Base-by-base conservation (phyloP, 1,140 invertebrate genomes). In the Limonius californicus region DNA sequence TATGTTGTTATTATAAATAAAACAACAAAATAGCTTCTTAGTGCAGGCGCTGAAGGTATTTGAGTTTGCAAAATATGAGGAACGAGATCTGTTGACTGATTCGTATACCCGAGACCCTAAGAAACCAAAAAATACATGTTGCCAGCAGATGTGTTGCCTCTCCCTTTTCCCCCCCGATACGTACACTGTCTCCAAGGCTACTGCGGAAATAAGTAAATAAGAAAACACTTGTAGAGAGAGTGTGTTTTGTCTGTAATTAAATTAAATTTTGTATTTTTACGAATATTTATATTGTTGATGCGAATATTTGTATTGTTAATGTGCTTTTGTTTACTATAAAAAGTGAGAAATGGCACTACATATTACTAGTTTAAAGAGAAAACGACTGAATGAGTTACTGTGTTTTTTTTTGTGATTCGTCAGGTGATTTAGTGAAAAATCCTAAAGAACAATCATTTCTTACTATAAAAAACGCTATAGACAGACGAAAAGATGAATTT, bases 401-500 rank as follows among this genome's bases (percentile, higher is more conserved):
- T 15, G 20, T 16, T 50, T 47, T 53, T 59, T 59, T 59, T 59
- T 53, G 2, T 7, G 19, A 53, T 32, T 32, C 27, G 27, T 32
- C 27, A 32, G 27, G 23, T 59, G 43, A 27, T 53, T 30, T 27
- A 53, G 20, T 23, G n/a, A 53, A 50, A 16, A 19, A 53, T 7
- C 6, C 16, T 18, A 32, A 53, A 19, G 12, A 15, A 58, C 30
- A 63, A 63, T 32, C 43, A 50, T 59, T 53, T 32, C 50, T 57
- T 14, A 62, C 14, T 62, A 57, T 62, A 57, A n/a, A 63, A 59
- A 59, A 2, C 58, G 54, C 61, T 47, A 56, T 47, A 53, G 61
- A 63, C 50, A 2, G 56, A 21, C 57, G 61, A 59, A 63, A 64
- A 55, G 27, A 64, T 42, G 30, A 56, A 2, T 56, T 58, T 23